A percentile compares a stretch with the other conserved stretches of the same genome.
Evolutionary conservation across 2,797 vertebrate species (phyloP).

Genomic region (Eurystomus glaucurus): DNA sequence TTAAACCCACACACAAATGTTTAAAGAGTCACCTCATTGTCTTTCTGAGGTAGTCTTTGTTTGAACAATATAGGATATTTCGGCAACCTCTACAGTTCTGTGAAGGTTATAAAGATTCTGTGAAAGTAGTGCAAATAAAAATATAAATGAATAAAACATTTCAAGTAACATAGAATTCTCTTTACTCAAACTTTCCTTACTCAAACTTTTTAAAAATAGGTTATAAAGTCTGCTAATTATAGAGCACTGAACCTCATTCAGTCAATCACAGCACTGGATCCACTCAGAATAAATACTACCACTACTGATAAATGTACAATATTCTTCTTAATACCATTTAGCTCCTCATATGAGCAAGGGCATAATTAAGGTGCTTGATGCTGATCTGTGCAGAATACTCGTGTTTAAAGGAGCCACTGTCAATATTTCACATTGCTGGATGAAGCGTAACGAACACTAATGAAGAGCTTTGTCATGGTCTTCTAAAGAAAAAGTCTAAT

Average conservation of each 20-base stretch:
- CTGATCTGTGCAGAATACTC: constrained; percentile 57
- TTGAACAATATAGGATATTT: constrained; percentile 20
- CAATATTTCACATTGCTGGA: constrained; percentile 60
- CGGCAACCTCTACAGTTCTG: constrained; percentile 67
- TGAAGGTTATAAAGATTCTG: constrained; percentile 67
- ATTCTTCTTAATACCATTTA: constrained; percentile 49
- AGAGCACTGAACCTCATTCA: constrained; percentile 65
- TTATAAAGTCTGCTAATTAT: constrained; percentile 65
- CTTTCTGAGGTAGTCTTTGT: constrained; percentile 63
- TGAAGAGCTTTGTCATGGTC: constrained; percentile 44
- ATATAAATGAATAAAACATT: constrained; percentile 63
- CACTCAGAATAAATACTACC: constrained; percentile 50
- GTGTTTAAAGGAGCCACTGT: constrained; percentile 43
- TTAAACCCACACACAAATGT: constrained; percentile 71
- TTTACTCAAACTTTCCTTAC: constrained; percentile 45
- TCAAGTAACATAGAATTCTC: constrained; percentile 62
- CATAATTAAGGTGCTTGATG: constrained; percentile 46
- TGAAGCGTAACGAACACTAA: constrained; percentile 35
- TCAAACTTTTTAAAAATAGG: constrained; percentile 66
- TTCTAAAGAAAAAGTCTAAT: constrained; percentile 13
- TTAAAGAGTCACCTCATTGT: constrained; percentile 50
- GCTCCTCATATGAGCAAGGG: constrained; percentile 1
- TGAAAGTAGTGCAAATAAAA: constrained; percentile 71
- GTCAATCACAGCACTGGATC: constrained; percentile 48
- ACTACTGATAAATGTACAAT: constrained; percentile 20